phyloP scores from a whole-genome alignment of 2,888 invertebrate species.

The Escarpia spicata region DNA sequence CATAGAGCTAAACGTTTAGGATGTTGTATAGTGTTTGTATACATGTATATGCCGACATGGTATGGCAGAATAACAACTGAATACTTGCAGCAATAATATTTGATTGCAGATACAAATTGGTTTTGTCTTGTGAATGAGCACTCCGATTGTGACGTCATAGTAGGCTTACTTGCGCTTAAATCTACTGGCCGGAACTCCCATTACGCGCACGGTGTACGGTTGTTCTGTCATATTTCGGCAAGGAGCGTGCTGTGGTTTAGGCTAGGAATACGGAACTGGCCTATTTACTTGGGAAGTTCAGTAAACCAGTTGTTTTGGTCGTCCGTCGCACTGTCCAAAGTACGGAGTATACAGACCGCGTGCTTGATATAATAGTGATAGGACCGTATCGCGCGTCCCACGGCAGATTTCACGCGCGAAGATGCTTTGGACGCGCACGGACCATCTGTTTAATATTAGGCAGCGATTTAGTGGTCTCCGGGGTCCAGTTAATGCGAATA shows the following conservation, averaged over 20 bases:
- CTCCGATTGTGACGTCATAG: no score
- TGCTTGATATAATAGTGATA: not conserved
- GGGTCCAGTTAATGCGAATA: not conserved
- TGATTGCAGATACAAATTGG: no score
- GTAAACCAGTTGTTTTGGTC: not conserved
- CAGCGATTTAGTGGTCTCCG: not conserved
- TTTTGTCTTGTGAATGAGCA: no score
- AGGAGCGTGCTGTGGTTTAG: not conserved
- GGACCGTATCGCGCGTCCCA: not conserved
- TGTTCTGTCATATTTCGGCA: not conserved
- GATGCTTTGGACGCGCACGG: not conserved
- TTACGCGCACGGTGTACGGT: not conserved
- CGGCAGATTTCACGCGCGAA: not conserved
- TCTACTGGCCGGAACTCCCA: not conserved
- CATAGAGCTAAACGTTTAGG: no score
- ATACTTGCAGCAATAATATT: no score
- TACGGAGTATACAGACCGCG: no score
- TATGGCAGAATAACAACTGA: no score
- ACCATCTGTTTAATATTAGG: constrained; percentile 10
- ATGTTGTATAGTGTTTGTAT: no score
- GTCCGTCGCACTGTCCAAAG: not conserved
- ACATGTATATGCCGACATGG: no score
- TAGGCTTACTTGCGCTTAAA: not conserved
- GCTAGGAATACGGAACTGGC: not conserved
- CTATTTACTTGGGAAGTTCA: not conserved